Base-by-base conservation (phyloP, 2,888 invertebrate genomes). In the Iselma pallidipennis region DNA sequence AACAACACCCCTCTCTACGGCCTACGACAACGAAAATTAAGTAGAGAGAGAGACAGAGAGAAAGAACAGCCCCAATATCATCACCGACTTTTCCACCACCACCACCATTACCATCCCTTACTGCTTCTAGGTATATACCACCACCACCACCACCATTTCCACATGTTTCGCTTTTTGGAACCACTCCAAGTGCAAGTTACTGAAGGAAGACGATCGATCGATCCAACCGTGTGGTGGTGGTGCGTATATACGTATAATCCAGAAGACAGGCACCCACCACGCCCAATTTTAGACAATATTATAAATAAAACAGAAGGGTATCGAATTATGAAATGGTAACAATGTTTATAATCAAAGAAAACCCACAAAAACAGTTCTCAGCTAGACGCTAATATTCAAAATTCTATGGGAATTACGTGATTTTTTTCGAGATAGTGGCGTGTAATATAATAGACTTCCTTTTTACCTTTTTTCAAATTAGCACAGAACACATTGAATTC, bases 21-120 rank as follows among this genome's bases (percentile, higher is more conserved):
- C 71, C 74, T 74, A 74, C 72, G 73, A 68, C 74, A 74, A 74
- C 70, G 65, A 61, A 62, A 67, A 69, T 63, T 58, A 54, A 57
- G 60, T 67, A 61, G 58, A 61, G 65, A 58, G 62, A 61, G 65
- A n/a, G n/a, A n/a, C n/a, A n/a, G n/a, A 37, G 16, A 37, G 37
- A 37, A 37, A 16, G n/a, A n/a, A n/a, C n/a, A n/a, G 19, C 37
- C 37, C 37, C 37, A 7, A 37, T 16, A 37, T 16, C n/a, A n/a
- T n/a, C n/a, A n/a, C n/a, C n/a, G n/a, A n/a, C n/a, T n/a, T n/a
- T n/a, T n/a, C n/a, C n/a, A n/a, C n/a, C n/a, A n/a, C n/a, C n/a
- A n/a, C n/a, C 37, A 37, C 37, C 37, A 37, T 7, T 26, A 5
- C n/a, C n/a, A n/a, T n/a, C 31, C n/a, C n/a, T n/a, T n/a, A n/a